phyloP scores from a whole-genome alignment of 2,888 invertebrate genomes.

The Drosophila percnosoma region DNA sequence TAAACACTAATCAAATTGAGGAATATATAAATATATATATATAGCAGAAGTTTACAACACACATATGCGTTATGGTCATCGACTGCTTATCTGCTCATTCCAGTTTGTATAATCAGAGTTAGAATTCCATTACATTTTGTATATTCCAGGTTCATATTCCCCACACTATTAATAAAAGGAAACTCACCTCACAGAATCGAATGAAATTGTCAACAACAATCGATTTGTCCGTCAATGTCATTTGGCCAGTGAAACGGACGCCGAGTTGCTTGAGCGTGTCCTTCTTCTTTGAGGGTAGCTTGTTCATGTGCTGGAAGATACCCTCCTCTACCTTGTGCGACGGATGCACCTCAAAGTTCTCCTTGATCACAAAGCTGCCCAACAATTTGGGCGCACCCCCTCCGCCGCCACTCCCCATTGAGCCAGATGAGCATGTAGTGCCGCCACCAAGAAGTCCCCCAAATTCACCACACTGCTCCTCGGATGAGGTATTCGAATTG shows the following conservation, averaged over 20 bases:
- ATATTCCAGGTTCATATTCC: neutral
- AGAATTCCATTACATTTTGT: neutral
- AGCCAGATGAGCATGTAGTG: slow-evolving; percentile 56
- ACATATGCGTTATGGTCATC: neutral
- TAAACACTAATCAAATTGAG: slow-evolving; percentile 23
- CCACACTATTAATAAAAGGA: neutral
- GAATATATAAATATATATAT: neutral
- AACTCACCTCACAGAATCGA: slow-evolving; percentile 84
- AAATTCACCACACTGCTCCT: slow-evolving; percentile 82
- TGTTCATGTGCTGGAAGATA: slow-evolving; percentile 85
- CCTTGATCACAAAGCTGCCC: slow-evolving; percentile 83
- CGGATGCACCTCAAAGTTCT: slow-evolving; percentile 84
- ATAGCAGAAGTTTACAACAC: neutral
- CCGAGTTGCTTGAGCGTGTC: slow-evolving; percentile 84
- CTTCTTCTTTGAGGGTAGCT: slow-evolving; percentile 84
- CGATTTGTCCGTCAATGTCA: slow-evolving; percentile 84
- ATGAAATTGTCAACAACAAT: slow-evolving; percentile 85
- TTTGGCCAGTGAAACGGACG: slow-evolving; percentile 84
- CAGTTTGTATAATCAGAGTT: neutral
- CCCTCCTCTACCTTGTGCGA: slow-evolving; percentile 85
- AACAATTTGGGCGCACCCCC: slow-evolving; percentile 80
- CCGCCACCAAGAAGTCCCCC: slow-evolving; percentile 67
- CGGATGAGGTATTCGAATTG: slow-evolving; percentile 84
- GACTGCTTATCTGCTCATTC: neutral
- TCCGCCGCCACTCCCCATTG: slow-evolving; percentile 54